phyloP scores from a whole-genome alignment of 2,888 invertebrate species.

The Netelia melanura region DNA sequence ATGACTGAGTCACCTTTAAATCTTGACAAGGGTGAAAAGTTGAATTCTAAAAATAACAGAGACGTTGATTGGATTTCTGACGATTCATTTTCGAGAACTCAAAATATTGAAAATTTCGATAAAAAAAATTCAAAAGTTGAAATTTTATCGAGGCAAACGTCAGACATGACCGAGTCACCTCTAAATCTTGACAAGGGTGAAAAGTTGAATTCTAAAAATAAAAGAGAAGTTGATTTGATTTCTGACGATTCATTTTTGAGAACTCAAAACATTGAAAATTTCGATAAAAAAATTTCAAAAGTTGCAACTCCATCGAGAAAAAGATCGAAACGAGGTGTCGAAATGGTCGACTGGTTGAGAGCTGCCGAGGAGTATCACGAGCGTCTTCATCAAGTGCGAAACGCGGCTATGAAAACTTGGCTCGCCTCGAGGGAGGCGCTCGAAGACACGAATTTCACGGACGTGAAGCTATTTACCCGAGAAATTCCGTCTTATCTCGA shows the following conservation, averaged over 20 bases:
- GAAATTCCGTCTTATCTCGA: constrained; percentile 51
- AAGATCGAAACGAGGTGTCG: constrained; percentile 49
- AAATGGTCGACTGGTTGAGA: constrained; percentile 63
- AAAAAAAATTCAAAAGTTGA: too few relatives aligned
- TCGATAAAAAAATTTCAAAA: neutral
- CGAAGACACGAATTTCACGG: constrained; percentile 49
- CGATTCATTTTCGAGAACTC: too few relatives aligned
- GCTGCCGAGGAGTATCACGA: constrained; percentile 65
- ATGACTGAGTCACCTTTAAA: too few relatives aligned
- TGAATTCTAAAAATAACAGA: too few relatives aligned
- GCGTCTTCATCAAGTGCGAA: constrained; percentile 56
- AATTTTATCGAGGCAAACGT: too few relatives aligned
- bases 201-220: constrained; percentile 5
- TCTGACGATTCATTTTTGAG: neutral
- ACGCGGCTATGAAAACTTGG: constrained; percentile 67
- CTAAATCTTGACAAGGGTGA: too few relatives aligned
- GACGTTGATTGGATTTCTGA: too few relatives aligned
- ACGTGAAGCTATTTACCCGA: constrained; percentile 64
- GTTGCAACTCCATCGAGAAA: neutral
- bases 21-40: too few relatives aligned
- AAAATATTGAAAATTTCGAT: too few relatives aligned
- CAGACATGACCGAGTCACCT: too few relatives aligned
- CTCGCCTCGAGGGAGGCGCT: constrained; percentile 50
- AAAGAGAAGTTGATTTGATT: neutral
- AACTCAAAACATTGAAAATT: neutral